These are phyloP conservation scores for Oasisia sp. DNA, from an alignment of 2,888 invertebrate genomes.

Conservation along the genomic window DNA sequence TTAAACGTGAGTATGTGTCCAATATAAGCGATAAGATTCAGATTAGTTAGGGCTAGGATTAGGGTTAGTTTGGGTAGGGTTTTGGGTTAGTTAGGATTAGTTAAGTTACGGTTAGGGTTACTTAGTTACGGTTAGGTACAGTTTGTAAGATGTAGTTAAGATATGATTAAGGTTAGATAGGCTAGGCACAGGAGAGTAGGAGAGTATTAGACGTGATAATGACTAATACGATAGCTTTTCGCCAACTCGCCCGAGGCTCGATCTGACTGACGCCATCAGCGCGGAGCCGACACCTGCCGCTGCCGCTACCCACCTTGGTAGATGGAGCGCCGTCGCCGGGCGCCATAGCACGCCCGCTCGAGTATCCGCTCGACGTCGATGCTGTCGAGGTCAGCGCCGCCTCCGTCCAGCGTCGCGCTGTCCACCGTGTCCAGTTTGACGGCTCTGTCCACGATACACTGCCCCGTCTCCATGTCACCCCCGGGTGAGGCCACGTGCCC, in stretches of 20 bases:
- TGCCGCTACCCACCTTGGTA: neutral
- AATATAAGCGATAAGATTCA: neutral
- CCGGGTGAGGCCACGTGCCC: neutral
- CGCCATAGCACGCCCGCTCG: neutral
- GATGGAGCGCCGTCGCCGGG: neutral
- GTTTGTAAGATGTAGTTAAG: too few relatives aligned
- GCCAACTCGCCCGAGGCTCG: neutral
- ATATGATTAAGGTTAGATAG: too few relatives aligned
- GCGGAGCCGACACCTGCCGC: neutral
- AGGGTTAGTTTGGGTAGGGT: too few relatives aligned
- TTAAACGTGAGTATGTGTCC: neutral
- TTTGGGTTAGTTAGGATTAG: too few relatives aligned
- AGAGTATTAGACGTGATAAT: too few relatives aligned
- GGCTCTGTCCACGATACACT: neutral
- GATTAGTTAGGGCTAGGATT: too few relatives aligned
- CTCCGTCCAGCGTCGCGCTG: neutral
- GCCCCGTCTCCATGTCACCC: neutral
- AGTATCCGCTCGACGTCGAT: slow-evolving; percentile 1
- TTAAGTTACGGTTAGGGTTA: too few relatives aligned
- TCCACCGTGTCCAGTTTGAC: neutral
- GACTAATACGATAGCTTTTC: neutral
- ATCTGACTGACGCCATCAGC: neutral
- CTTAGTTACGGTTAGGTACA: too few relatives aligned
- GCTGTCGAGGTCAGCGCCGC: neutral
- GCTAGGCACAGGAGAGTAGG: too few relatives aligned